These are phyloP conservation scores for Drosophila neocordata DNA, from an alignment of 1,140 invertebrate genomes.

Conservation along the genomic window DNA sequence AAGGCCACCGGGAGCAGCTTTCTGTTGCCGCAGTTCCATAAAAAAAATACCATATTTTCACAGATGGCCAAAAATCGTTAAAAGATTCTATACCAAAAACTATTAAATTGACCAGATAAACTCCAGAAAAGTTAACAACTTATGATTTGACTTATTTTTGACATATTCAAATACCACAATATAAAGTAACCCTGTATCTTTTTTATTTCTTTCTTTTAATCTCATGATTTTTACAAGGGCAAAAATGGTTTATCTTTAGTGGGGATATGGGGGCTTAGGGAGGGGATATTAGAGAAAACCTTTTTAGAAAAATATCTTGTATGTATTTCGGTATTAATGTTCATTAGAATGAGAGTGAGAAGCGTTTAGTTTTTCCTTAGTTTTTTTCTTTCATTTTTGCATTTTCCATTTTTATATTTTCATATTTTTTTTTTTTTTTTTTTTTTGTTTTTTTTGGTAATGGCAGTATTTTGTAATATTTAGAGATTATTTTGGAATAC, in stretches of 20 bases:
- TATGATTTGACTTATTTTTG: no score
- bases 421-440: conserved; percentile 12
- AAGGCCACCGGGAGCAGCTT: no score
- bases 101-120: no score
- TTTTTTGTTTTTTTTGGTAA: conserved; percentile 14
- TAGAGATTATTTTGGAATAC: conserved; percentile 7
- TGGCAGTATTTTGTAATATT: conserved; percentile 23
- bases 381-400: conserved; percentile 35
- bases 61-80: no score
- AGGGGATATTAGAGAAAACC: conserved; percentile 68
- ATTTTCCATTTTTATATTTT: conserved; percentile 34
- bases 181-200: neutral
- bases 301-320: conserved; percentile 70
- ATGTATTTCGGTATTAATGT: conserved; percentile 37
- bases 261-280: conserved; percentile 1
- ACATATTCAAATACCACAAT: neutral
- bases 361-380: conserved; percentile 75
- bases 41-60: no score
- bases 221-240: conserved; percentile 46
- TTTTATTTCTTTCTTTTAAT: conserved; percentile 37
- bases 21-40: no score
- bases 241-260: conserved; percentile 24
- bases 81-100: no score
- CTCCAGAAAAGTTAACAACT: no score
- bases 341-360: conserved; percentile 40